phyloP scores from a whole-genome alignment of 2,113 vertebrate species.

The Paracanthobrama guichenoti region DNA sequence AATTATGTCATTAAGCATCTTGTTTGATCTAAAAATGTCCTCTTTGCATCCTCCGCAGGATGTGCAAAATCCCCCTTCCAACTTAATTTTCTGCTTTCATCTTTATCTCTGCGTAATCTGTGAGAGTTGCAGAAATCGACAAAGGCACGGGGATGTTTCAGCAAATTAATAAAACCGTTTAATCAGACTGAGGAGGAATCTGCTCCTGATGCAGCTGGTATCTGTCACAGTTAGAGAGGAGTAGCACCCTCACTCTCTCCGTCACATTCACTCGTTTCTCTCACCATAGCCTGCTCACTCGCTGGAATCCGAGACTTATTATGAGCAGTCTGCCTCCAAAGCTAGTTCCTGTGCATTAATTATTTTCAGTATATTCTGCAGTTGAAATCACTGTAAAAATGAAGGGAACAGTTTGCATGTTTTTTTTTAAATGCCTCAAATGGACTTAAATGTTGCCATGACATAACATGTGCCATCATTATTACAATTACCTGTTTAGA shows the following conservation, averaged over 20 bases:
- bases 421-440: not conserved
- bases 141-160: slow-evolving; percentile 4
- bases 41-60: not conserved
- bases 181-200: slow-evolving; percentile 8
- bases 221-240: not conserved
- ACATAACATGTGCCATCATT: not conserved
- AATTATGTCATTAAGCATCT: slow-evolving; percentile 25
- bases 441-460: not conserved
- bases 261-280: not conserved
- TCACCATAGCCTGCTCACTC: not conserved
- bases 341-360: not conserved
- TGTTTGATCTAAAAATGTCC: slow-evolving; percentile 5
- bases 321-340: slow-evolving; percentile 1
- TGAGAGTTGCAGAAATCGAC: slow-evolving; percentile 19
- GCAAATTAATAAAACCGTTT: slow-evolving; percentile 11
- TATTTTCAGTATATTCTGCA: not conserved
- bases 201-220: slow-evolving; percentile 19
- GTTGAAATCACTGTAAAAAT: not conserved
- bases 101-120: slow-evolving; percentile 20
- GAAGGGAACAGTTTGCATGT: not conserved
- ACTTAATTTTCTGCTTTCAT: not conserved
- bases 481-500: not conserved
- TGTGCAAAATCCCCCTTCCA: not conserved
- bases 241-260: not conserved
- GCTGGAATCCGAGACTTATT: not conserved